Base-by-base conservation (phyloP, 1,140 invertebrate species). In the Brachionus calyciflorus region DNA sequence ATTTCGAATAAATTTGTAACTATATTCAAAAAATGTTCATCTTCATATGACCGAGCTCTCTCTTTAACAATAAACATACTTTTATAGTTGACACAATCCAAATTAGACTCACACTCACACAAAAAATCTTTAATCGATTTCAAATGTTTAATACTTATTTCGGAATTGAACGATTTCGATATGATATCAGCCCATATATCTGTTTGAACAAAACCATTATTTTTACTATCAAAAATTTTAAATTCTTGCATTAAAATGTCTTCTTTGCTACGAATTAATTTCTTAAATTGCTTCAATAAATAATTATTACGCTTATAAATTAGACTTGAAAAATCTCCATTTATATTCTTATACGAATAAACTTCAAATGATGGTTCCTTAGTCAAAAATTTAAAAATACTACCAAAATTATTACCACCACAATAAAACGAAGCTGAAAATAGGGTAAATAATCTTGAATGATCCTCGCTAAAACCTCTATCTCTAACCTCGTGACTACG, bases 371-470 rank as follows among this genome's bases (percentile, higher is more conserved):
- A 0, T 33, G 55, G 30, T 26, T 60, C 55, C 0, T 33, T 17
- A 5, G 55, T 28, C 19, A 60, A 10, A 55, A 55, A 33, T 60
- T 60, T 60, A 33, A 60, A 60, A 12, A 60, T 30, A 4, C 28
- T 17, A n/a, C 55, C 55, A 19, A 33, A 60, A 37, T 65, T 65
- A 41, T 44, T 19, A 12, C 17, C 60, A 12, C 60, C 60, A 19
- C 60, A 65, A 49, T 73, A 73, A 5, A 30, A 40, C 1, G 69
- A 73, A 1, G 30, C 30, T 6, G 69, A 73, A 51, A 73, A 73
- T 12, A 73, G 17, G 9, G 69, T 73, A 40, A 73, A 55, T 14
- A 44, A 73, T 3, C 46, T 17, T 7, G 46, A 1, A 41, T 73
- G 69, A 46, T 73, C 69, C 30, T 26, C 30, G 19, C 44, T 51